Evolutionary conservation across 2,797 vertebrate genomes (phyloP).

Genomic region (Eospalax fontanierii): DNA sequence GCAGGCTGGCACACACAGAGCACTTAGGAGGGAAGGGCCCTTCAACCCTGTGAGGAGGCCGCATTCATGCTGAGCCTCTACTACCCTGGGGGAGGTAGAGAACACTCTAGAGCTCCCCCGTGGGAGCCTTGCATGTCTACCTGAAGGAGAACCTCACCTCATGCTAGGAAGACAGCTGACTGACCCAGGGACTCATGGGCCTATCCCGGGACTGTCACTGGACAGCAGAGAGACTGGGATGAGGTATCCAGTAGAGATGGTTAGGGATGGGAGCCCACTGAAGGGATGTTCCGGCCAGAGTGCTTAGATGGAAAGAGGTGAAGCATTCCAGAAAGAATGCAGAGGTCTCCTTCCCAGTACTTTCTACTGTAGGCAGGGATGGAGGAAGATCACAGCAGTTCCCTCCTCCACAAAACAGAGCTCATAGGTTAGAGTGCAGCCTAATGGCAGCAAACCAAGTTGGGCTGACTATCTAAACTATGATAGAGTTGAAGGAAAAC

Average conservation of each 20-base stretch:
- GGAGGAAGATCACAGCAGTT: neutral
- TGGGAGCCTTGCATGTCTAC: neutral
- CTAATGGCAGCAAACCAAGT: neutral
- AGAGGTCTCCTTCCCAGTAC: neutral
- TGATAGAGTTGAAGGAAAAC: neutral
- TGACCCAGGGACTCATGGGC: neutral
- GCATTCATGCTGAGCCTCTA: neutral
- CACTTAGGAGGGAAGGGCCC: neutral
- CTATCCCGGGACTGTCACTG: too few relatives aligned
- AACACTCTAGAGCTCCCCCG: neutral
- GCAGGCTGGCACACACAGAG: accelerated
- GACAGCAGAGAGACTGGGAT: neutral
- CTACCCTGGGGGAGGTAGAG: neutral
- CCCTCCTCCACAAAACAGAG: neutral
- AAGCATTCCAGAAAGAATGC: neutral
- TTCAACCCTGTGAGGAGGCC: too few relatives aligned
- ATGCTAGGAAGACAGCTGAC: neutral
- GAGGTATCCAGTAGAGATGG: neutral
- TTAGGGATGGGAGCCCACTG: neutral
- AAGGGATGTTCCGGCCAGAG: neutral
- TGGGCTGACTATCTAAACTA: neutral
- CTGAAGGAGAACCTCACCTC: neutral
- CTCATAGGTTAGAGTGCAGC: neutral
- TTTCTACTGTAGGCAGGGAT: neutral
- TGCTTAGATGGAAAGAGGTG: neutral